Percentiles rank a stretch among this genome's conserved stretches.
These are phyloP conservation scores for Sycobia sp. DNA, from an alignment of 1,140 invertebrate species.

Conservation along the genomic window DNA sequence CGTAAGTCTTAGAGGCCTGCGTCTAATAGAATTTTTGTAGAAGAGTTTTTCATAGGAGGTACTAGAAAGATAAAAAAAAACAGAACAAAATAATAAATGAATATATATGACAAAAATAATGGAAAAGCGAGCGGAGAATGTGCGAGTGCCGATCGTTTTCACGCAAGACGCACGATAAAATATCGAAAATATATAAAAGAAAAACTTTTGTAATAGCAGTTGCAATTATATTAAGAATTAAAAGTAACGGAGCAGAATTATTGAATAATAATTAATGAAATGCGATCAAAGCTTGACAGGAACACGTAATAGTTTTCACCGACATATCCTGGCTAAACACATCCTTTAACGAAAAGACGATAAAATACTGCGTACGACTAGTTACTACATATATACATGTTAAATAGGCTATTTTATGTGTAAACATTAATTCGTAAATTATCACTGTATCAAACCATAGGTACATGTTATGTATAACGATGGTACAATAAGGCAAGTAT, in stretches of 20 bases:
- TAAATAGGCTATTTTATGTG: slow-evolving; percentile 58
- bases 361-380: slow-evolving; percentile 31
- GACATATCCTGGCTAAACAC: slow-evolving; percentile 61
- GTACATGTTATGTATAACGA: slow-evolving; percentile 53
- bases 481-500: slow-evolving; percentile 61
- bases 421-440: slow-evolving; percentile 54
- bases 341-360: slow-evolving; percentile 42
- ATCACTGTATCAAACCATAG: slow-evolving; percentile 52
- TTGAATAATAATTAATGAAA: slow-evolving; percentile 27
- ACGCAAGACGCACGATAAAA: not conserved
- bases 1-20: slow-evolving; percentile 63
- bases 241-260: slow-evolving; percentile 4
- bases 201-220: slow-evolving; percentile 46
- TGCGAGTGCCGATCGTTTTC: slow-evolving; percentile 16
- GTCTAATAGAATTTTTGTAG: slow-evolving; percentile 54
- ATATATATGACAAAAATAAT: slow-evolving; percentile 20
- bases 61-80: slow-evolving; percentile 33
- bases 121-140: not conserved
- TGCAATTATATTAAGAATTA: slow-evolving; percentile 34
- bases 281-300: slow-evolving; percentile 33
- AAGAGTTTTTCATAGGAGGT: slow-evolving; percentile 38
- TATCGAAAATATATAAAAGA: slow-evolving; percentile 27
- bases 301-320: slow-evolving; percentile 55
- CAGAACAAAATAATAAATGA: slow-evolving; percentile 24
- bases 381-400: slow-evolving; percentile 41